Evolutionary conservation across 2,113 vertebrate genomes (phyloP).

Genomic region (Terrapene triunguis): DNA sequence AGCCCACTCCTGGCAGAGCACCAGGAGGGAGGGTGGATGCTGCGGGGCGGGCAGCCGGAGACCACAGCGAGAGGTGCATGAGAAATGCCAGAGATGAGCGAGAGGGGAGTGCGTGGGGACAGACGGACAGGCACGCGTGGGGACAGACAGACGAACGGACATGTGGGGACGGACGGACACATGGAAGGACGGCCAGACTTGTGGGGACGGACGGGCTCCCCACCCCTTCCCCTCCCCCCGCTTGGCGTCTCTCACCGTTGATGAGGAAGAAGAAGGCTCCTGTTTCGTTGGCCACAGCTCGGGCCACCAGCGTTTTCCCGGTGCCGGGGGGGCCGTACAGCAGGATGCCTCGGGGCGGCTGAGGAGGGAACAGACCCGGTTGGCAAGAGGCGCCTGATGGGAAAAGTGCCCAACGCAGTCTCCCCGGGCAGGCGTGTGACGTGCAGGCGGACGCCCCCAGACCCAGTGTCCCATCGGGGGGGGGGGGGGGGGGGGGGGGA

Average conservation of each 20-base stretch:
- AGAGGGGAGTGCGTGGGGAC: too few species aligned
- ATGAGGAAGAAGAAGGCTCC: constrained; percentile 99
- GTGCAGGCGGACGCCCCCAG: rapidly evolving
- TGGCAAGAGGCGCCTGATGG: background rate
- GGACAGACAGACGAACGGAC: background rate
- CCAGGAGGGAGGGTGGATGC: too few species aligned
- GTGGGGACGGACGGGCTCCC: too few species aligned
- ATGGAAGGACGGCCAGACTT: background rate
- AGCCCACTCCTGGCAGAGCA: background rate
- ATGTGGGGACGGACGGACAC: too few species aligned
- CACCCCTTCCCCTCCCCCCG: too few species aligned
- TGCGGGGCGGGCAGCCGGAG: background rate
- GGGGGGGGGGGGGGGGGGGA: too few species aligned
- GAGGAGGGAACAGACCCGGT: background rate
- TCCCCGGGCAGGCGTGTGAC: background rate
- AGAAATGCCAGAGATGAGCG: background rate
- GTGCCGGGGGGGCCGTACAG: constrained; percentile 98
- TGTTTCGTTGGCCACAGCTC: constrained; percentile 97
- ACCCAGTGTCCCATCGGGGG: too few species aligned
- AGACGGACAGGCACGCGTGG: background rate
- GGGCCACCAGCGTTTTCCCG: constrained; percentile 97
- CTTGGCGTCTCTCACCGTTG: constrained; percentile 84
- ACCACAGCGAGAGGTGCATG: too few species aligned
- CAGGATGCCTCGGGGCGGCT: constrained; percentile 98
- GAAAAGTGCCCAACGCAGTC: background rate